Conservation (phyloP, 2,888 invertebrate genomes). For the Acanthosepion pharaonis region DNA sequence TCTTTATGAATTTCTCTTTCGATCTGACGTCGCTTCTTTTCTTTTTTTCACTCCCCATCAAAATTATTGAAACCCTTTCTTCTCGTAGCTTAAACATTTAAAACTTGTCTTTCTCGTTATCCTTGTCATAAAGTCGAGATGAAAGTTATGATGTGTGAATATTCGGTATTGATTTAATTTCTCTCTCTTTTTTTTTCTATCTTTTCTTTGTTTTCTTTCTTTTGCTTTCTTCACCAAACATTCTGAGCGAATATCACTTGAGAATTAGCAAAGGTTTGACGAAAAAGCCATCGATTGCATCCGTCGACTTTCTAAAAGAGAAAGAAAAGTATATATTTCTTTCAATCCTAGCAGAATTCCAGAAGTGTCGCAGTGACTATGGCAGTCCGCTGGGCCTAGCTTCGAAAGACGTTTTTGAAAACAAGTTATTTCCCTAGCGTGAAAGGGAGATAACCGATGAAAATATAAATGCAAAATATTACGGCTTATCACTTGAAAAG, state of each 20-base stretch:
- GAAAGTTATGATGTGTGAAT: too few species aligned
- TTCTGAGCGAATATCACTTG: neutral
- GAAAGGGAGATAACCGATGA: neutral
- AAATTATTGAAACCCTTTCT: too few species aligned
- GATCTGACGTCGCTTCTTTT: neutral
- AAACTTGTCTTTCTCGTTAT: too few species aligned
- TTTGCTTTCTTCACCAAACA: neutral
- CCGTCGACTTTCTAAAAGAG: neutral
- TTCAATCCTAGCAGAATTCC: constrained; percentile 23
- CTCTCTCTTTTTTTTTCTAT: neutral
- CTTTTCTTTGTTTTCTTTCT: neutral
- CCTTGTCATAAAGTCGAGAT: too few species aligned
- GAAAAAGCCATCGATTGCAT: neutral
- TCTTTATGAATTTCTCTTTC: neutral
- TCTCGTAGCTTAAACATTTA: too few species aligned
- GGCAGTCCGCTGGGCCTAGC: neutral
- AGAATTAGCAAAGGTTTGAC: neutral
- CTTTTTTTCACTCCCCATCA: neutral
- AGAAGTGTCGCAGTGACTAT: constrained; percentile 33
- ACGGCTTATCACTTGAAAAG: constrained; percentile 4
- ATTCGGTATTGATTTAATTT: too few species aligned
- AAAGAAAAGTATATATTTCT: neutral
- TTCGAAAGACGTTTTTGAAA: constrained; percentile 33
- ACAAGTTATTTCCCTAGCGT: constrained; percentile 1
- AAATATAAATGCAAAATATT: constrained; percentile 22